These are phyloP conservation scores for Pseudonaja textilis DNA, from an alignment of 2,113 vertebrate species.

Conservation along the genomic window DNA sequence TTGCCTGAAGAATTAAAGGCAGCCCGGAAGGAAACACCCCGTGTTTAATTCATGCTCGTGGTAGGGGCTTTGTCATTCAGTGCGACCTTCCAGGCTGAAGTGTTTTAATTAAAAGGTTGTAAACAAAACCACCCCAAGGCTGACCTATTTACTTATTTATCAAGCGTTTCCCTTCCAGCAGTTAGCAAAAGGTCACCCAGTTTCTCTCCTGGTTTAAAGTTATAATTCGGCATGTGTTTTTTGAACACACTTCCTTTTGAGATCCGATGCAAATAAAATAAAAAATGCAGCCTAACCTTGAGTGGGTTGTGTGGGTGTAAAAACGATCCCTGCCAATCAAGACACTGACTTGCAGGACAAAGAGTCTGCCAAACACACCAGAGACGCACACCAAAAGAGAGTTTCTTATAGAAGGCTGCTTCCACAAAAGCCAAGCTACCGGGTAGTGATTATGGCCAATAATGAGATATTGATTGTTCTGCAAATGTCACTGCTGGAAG, in stretches of 20 bases:
- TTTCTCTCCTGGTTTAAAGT: constrained; percentile 43
- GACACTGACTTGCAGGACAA: constrained; percentile 56
- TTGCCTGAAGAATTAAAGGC: neutral
- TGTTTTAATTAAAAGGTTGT: constrained; percentile 48
- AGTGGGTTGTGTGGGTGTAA: neutral
- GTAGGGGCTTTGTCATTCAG: constrained; percentile 15
- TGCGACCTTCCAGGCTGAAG: neutral
- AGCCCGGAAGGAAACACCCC: neutral
- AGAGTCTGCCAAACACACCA: constrained; percentile 10
- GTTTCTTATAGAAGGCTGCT: constrained; percentile 36
- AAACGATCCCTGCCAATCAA: constrained; percentile 47
- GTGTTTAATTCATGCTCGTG: neutral
- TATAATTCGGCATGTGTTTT: neutral
- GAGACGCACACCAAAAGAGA: neutral
- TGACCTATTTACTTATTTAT: constrained; percentile 65
- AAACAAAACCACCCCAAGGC: constrained; percentile 32
- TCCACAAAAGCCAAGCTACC: constrained; percentile 59
- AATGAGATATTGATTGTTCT: constrained; percentile 66
- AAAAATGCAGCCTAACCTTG: constrained; percentile 27
- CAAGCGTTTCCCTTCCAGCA: constrained; percentile 57
- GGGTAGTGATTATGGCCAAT: constrained; percentile 64
- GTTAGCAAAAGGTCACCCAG: constrained; percentile 63
- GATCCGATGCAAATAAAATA: neutral
- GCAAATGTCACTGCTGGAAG: constrained; percentile 54
- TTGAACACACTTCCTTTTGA: neutral